Conservation (phyloP, 2,113 vertebrate genomes). For the Psammodynastes pulverulentus region DNA sequence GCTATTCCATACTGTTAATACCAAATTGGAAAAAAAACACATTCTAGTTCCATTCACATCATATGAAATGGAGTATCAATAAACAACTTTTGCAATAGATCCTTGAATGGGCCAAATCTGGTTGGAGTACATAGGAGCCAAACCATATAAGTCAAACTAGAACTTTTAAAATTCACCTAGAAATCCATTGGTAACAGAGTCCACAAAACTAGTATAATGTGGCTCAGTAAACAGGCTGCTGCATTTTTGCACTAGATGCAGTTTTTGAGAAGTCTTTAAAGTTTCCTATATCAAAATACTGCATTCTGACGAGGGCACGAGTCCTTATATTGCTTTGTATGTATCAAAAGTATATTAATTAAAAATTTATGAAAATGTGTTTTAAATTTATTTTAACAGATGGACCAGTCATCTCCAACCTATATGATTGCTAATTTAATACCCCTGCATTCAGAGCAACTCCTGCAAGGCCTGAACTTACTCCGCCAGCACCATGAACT, state of each 20-base stretch:
- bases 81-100: neutral
- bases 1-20: neutral
- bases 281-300: neutral
- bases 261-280: neutral
- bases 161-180: neutral
- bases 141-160: neutral
- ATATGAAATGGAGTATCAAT: neutral
- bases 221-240: neutral
- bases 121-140: neutral
- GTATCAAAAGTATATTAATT: neutral
- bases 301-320: neutral
- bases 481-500: conserved; percentile 95
- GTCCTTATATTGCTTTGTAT: neutral
- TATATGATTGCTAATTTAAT: conserved; percentile 98
- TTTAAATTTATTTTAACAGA: conserved; percentile 66
- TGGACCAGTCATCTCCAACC: conserved; percentile 92
- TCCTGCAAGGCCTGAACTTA: conserved; percentile 94
- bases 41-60: neutral
- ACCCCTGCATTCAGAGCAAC: conserved; percentile 93
- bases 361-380: neutral
- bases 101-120: neutral
- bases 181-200: neutral
- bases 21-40: neutral
- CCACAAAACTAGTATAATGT: neutral
- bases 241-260: neutral